Base-by-base conservation (phyloP, 2,888 invertebrate genomes). In the Oligia strigilis region DNA sequence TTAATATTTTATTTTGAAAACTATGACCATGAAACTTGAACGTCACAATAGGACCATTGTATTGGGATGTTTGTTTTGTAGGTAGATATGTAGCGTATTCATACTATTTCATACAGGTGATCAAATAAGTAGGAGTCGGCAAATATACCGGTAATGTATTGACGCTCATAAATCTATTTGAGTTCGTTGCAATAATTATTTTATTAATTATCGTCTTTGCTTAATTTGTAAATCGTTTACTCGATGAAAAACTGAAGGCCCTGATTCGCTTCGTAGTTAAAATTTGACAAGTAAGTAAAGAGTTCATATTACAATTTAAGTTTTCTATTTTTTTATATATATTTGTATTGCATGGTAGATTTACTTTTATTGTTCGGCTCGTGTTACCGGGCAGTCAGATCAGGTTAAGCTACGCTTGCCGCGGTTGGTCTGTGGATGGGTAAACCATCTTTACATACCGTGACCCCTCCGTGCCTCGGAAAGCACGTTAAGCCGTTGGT, bases 141-240 rank as follows among this genome's bases (percentile, higher is more conserved):
- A 78, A 86, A 84, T 78, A 80, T 40, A 69, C 43, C 13, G 77
- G 72, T 77, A 75, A 84, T 36, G 84, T 71, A 78, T 66, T 80
- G 73, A 46, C 58, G 40, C 36, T 60, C 66, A 74, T 77, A 29
- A 64, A 36, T 73, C 13, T 80, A 64, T 72, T 81, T 81, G 62
- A 43, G 62, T 55, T 70, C 23, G 19, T 29, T 46, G 36, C 62
- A 70, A 70, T 70, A 43, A 64, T 77, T 65, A 55, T 77, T 82
- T 66, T 66, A 77, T 77, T 66, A 52, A 58, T 14, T 76, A 65
- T 40, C 8, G 29, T 52, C 11, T 58, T 23, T n/a, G 1, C 17
- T 75, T 55, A 13, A 13, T 78, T 2, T 40, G 23, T 40, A 65
- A 65, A 40, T 23, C 19, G 40, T 19, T 19, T 40, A 74, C 13